Conservation (phyloP, 2,797 vertebrate species). For the Malurus leucopterus region DNA sequence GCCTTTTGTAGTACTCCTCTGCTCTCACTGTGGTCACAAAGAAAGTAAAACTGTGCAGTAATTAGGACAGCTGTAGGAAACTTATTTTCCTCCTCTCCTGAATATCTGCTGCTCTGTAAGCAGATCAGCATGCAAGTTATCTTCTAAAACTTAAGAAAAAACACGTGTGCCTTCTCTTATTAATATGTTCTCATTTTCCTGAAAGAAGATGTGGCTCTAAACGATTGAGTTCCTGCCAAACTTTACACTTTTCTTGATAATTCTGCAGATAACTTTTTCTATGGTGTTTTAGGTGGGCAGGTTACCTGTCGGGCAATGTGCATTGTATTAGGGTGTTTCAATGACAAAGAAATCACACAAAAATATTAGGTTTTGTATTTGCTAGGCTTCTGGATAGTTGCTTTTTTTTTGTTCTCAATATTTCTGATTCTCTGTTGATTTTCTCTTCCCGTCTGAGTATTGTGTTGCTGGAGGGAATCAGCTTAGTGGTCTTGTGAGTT, state of each 20-base stretch:
- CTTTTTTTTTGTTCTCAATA: neutral
- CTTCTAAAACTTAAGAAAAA: neutral
- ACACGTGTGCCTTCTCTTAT: neutral
- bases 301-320: conserved; percentile 41
- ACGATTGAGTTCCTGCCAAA: conserved; percentile 49
- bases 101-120: neutral
- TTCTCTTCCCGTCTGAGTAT: neutral
- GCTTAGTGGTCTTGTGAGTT: neutral
- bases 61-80: neutral
- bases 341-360: neutral
- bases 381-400: neutral
- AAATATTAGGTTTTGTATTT: neutral
- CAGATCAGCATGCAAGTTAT: neutral
- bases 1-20: neutral
- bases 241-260: conserved; percentile 11
- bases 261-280: conserved; percentile 58
- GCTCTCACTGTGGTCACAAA: neutral
- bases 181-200: neutral
- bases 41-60: neutral
- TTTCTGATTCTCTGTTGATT: neutral
- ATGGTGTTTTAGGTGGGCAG: conserved; percentile 4
- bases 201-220: conserved; percentile 16
- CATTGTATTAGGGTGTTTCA: conserved; percentile 46
- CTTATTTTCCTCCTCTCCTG: neutral
- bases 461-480: neutral